phyloP scores from a whole-genome alignment of 2,113 vertebrate species.

The Sebastes fasciatus region DNA sequence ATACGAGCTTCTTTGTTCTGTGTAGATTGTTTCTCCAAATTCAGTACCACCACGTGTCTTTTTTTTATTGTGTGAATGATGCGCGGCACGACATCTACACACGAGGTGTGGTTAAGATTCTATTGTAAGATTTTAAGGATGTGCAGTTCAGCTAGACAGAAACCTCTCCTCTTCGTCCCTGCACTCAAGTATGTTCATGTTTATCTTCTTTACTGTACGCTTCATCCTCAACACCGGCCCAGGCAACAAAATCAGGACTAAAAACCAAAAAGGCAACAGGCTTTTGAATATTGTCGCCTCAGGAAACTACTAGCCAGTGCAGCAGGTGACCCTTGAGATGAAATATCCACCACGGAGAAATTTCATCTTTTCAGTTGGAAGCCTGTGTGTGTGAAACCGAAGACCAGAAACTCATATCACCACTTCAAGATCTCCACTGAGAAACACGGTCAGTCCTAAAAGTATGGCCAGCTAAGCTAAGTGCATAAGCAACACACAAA shows the following conservation, averaged over 20 bases:
- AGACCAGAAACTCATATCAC: constrained; percentile 6
- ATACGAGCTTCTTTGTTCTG: too few species aligned
- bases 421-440: background rate
- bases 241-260: too few species aligned
- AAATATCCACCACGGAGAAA: too few species aligned
- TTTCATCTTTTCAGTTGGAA: background rate
- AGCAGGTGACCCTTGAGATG: background rate
- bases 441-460: too few species aligned
- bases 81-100: too few species aligned
- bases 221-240: too few species aligned
- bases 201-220: background rate
- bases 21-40: too few species aligned
- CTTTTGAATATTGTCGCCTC: background rate
- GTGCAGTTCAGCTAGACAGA: background rate
- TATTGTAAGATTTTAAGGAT: too few species aligned
- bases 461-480: background rate
- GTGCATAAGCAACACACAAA: constrained; percentile 11
- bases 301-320: background rate
- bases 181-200: background rate
- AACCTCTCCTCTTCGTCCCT: background rate
- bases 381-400: background rate
- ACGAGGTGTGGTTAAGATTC: background rate
- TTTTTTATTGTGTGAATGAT: too few species aligned
- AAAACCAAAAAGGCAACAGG: background rate
- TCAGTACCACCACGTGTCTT: too few species aligned